Base-by-base conservation (phyloP, 2,888 invertebrate genomes). In the Trisateles emortualis region DNA sequence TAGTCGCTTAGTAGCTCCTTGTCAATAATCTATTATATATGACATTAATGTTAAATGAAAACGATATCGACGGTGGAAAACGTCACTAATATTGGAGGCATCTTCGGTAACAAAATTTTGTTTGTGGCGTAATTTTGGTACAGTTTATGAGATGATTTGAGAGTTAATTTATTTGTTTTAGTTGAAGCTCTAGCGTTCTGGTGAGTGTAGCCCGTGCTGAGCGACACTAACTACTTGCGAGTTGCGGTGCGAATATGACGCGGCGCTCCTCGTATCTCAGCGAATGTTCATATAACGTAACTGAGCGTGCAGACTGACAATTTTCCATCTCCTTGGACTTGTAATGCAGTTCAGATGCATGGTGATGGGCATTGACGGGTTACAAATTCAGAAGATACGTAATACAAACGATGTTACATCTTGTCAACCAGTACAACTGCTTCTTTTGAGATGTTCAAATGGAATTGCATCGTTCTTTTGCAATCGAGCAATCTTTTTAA, bases 161-260 rank as follows among this genome's bases (percentile, higher is more conserved):
- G 76, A 84, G 89, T 90, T 90, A 90, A 90, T 86, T 85, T 70
- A 84, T 88, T 87, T 87, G 86, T 88, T 88, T 81, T 86, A 88
- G 88, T 88, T 77, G 59, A 88, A 90, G 90, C 90, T 80, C n/a
- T n/a, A 80, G 87, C 87, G 81, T 78, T 84, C 65, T 79, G 79
- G 87, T 89, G 78, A 89, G 86, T 79, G 72, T 68, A 77, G 79
- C 80, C 79, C 68, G 79, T 80, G 87, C 82, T 74, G 78, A 77
- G 80, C 72, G 63, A 72, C 69, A 48, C 81, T 85, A 86, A 78
- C 86, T 88, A 86, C 83, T 76, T 64, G 76, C 79, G 64, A 73
- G 65, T 74, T 72, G 77, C 78, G 63, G 75, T 72, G 72, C 78
- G 60, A 72, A 64, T 55, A 67, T 65, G 69, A 66, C 70, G 64